These are phyloP conservation scores for Tetragonula clypearis DNA, from an alignment of 1,140 invertebrate genomes.

Conservation along the genomic window DNA sequence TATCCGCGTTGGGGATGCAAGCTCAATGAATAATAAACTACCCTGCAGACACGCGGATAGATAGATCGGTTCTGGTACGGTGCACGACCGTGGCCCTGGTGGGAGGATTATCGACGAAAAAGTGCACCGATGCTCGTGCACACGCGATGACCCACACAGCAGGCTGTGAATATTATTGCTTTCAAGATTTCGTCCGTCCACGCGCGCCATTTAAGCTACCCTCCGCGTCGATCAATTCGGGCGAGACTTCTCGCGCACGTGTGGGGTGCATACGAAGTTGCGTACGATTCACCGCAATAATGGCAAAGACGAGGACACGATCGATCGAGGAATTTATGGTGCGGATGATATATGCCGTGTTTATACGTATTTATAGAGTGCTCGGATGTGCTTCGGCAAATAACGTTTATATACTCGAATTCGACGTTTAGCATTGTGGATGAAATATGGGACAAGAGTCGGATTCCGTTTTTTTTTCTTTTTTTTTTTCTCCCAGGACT, in stretches of 20 bases:
- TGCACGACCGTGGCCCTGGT: slow-evolving; percentile 22
- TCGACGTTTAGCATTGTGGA: neutral
- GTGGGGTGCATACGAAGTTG: too few species aligned
- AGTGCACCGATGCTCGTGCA: slow-evolving; percentile 48
- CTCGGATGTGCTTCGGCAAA: neutral
- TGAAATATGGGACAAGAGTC: too few species aligned
- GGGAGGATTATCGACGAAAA: slow-evolving; percentile 73
- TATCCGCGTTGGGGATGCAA: slow-evolving; percentile 71
- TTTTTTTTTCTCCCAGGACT: neutral
- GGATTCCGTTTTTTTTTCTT: neutral
- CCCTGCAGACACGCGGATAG: slow-evolving; percentile 65
- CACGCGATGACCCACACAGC: slow-evolving; percentile 21
- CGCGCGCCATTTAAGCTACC: slow-evolving; percentile 20
- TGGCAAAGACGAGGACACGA: neutral
- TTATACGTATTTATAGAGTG: neutral
- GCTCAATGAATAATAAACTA: slow-evolving; percentile 76
- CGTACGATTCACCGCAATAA: neutral
- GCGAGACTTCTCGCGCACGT: neutral
- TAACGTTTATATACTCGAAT: neutral
- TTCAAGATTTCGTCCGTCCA: slow-evolving; percentile 47
- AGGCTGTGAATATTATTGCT: slow-evolving; percentile 65
- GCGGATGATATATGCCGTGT: neutral
- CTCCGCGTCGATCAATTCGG: neutral
- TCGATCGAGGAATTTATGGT: neutral
- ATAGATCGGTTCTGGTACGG: slow-evolving; percentile 61